These are phyloP conservation scores for Araneus ventricosus DNA, from an alignment of 1,140 invertebrate genomes.

Conservation along the genomic window DNA sequence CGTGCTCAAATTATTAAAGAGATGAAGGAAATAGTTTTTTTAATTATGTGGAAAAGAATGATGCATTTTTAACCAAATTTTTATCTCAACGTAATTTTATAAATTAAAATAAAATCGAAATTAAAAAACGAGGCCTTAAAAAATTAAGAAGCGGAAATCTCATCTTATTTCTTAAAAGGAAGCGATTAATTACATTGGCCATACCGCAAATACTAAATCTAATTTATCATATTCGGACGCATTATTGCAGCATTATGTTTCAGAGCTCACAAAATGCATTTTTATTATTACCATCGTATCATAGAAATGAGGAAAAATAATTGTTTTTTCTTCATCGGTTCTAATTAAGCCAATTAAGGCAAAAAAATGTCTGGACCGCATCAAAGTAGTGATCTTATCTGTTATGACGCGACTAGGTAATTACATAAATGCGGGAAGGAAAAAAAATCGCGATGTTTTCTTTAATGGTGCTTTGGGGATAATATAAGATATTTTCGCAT, in stretches of 20 bases:
- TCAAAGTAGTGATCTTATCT: conserved; percentile 52
- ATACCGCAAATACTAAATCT: background rate
- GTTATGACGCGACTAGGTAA: conserved; percentile 24
- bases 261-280: background rate
- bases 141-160: background rate
- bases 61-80: background rate
- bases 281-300: background rate
- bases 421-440: conserved; percentile 7
- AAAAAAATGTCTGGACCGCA: background rate
- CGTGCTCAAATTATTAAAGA: background rate
- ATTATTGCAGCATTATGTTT: conserved; percentile 13
- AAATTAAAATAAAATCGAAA: background rate
- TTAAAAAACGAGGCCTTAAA: background rate
- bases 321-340: conserved; percentile 11
- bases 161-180: background rate
- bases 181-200: background rate
- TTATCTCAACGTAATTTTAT: background rate
- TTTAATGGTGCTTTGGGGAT: conserved; percentile 11
- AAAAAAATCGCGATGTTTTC: conserved; percentile 1
- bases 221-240: conserved; percentile 5
- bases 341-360: conserved; percentile 42
- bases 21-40: background rate
- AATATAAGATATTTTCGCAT: background rate
- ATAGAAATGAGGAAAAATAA: background rate
- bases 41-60: background rate